Evolutionary conservation across 2,888 invertebrate species (phyloP), one percentile per base, ranked within the genome.

Genomic region (Athalia cordata): DNA sequence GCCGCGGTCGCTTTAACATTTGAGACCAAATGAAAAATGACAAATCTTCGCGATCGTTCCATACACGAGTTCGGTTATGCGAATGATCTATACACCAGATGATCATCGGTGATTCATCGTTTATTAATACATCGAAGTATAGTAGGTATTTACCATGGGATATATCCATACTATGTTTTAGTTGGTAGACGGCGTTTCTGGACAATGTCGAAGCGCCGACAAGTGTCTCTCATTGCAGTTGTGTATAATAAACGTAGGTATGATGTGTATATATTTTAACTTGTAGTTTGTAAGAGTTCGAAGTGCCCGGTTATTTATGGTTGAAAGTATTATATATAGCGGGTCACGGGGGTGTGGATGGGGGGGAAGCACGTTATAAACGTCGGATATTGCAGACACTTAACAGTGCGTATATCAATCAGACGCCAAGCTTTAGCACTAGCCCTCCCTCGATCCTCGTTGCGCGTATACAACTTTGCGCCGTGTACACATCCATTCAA

Each of bases 361-460:
- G 29, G 29, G 29, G 29, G 29, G 29, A 86, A 87, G 88, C 86
- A 85, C 85, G 87, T 87, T 89, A 89, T 89, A 89, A 89, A 89
- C 83, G 89, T 90, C 89, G 87, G 87, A 29, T 87, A 89, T 88
- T 87, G 89, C 89, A 88, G 87, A 87, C 89, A 88, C 89, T 89
- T 88, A 89, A 90, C 89, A 89, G 89, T 89, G 89, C 87, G 87
- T 90, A 90, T 89, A 89, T 90, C 90, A 89, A 89, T 90, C 89
- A 89, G 85, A 89, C 86, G 88, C 87, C 88, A 86, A 81, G 81
- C 29, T 29, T 29, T 82, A 78, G 80, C 81, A 82, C 82, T 82
- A 82, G 84, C 83, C 84, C 84, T 81, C 85, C 84, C 83, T 81
- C 62, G 29, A 29, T 29, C 29, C 29, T 29, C 29, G 29, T 29